Evolutionary conservation across 2,888 invertebrate genomes (phyloP).

Genomic region (Polyommatus iphigenia): DNA sequence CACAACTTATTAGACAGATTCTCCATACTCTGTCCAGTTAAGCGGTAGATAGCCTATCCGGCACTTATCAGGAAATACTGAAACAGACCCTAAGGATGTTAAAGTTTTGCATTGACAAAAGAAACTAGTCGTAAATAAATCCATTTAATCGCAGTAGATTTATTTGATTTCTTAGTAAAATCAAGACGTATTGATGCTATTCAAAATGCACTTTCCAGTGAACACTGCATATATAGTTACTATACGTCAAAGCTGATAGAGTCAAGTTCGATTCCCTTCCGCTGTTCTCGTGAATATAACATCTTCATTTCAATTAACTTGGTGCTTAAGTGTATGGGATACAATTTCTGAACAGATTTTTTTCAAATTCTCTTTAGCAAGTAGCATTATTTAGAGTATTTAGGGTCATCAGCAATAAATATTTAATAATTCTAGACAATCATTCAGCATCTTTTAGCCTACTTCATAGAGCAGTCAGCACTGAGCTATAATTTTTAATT

Average conservation of each 20-base stretch:
- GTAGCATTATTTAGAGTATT: too few species aligned
- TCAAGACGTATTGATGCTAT: not conserved
- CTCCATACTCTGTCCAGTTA: too few species aligned
- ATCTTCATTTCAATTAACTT: not conserved
- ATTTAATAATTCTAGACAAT: too few species aligned
- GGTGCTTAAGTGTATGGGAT: too few species aligned
- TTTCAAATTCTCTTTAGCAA: too few species aligned
- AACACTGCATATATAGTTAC: constrained; percentile 5
- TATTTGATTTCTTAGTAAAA: not conserved
- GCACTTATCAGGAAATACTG: too few species aligned
- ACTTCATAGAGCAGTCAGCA: too few species aligned
- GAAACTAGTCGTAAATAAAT: not conserved
- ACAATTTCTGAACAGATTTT: not conserved
- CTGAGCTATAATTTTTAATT: too few species aligned
- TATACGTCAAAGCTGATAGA: not conserved
- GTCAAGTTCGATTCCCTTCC: not conserved
- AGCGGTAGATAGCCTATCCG: too few species aligned
- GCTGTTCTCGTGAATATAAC: not conserved
- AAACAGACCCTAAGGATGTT: not conserved
- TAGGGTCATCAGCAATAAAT: too few species aligned
- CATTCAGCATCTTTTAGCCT: too few species aligned
- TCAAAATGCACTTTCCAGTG: not conserved
- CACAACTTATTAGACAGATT: too few species aligned
- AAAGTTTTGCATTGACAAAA: not conserved
- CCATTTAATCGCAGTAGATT: not conserved